Evolutionary conservation across 2,113 vertebrate genomes (phyloP), one percentile per base, ranked within the genome.

Genomic region (Arothron firmamentum): DNA sequence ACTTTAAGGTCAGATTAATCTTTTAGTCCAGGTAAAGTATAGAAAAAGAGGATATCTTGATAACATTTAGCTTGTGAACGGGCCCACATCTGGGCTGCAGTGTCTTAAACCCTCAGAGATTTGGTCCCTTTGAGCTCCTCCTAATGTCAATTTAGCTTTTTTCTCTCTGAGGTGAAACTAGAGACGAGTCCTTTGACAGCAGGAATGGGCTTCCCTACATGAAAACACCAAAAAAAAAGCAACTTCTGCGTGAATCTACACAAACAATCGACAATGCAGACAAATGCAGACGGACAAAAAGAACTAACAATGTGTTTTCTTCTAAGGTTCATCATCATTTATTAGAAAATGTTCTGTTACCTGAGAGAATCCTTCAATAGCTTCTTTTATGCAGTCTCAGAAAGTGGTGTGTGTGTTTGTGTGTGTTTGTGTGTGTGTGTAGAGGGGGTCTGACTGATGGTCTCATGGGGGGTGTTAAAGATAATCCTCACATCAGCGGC

Each of bases 311-410:
- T 80, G 82, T 17, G 48, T 71, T 85, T 89, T 76, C 71, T 74
- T 88, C 87, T 89, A 87, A 82, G 72, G 75, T 88, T 88, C 82
- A 85, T 87, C 82, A 87, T 88, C 72, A 80, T 90, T 91, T 90
- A 90, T 90, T 89, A 79, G 78, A 87, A 88, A 87, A 87, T 83
- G 78, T 84, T 85, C 63, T 85, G 89, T 87, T 90, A 90, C 90
- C 91, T 91, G 90, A 92, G 90, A 91, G 89, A 90, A 89, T 90
- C 87, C 87, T 91, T 91, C 88, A 90, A 88, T 85, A 90, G 78
- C 87, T 88, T 90, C 88, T 77, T 86, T 85, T 85, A 85, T 85
- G 85, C 79, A 84, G 76, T 83, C 76, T 82, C 78, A 83, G 78
- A 72, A 77, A 75, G 85, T 79, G 65, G 71, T 85, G 46, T 66